A percentile compares a stretch with the other conserved stretches of the same genome.
Conservation (phyloP, 2,113 vertebrate genomes). For the Cervus canadensis region DNA sequence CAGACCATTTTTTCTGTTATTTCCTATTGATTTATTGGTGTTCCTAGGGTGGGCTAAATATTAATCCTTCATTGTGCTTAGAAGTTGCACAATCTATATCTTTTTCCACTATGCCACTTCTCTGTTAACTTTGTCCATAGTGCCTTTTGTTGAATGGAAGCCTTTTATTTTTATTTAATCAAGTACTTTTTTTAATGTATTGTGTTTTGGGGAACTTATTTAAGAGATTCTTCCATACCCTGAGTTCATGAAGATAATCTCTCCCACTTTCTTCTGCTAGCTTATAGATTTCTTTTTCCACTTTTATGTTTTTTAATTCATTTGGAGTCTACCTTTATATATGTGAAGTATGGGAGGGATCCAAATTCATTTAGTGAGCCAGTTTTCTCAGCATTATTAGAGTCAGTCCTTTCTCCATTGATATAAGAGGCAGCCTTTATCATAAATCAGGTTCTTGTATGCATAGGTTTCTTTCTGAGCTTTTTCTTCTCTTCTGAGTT, state of each 20-base stretch:
- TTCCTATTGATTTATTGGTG: not conserved
- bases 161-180: not conserved
- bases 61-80: not conserved
- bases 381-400: not conserved
- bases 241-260: not conserved
- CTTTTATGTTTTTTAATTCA: not conserved
- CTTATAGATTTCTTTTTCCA: not conserved
- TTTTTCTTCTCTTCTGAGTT: not conserved
- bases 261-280: not conserved
- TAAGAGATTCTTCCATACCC: not conserved
- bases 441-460: not conserved
- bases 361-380: not conserved
- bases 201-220: not conserved
- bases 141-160: not conserved
- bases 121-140: not conserved
- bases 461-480: not conserved
- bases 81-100: not conserved
- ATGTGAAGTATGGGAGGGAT: not conserved
- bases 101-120: not conserved
- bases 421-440: not conserved
- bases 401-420: not conserved
- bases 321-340: not conserved
- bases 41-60: not conserved
- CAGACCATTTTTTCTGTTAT: not conserved
- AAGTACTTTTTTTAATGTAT: not conserved